Conservation (phyloP, 1,140 invertebrate species). For the Gerris buenoi region DNA sequence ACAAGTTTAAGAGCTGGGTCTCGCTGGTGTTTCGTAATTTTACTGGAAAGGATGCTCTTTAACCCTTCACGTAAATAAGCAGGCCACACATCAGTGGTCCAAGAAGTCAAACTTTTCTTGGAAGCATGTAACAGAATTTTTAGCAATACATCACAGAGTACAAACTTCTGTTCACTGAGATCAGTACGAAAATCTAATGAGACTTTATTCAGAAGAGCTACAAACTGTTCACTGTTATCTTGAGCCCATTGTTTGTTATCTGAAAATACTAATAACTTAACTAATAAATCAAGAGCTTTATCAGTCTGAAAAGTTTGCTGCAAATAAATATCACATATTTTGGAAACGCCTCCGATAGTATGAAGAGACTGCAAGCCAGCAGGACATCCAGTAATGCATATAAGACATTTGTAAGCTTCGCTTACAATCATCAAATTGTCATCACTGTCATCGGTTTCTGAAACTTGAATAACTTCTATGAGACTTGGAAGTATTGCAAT, state of each 20-base stretch:
- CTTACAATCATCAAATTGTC: slow-evolving; percentile 75
- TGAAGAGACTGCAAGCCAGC: slow-evolving; percentile 59
- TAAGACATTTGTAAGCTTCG: slow-evolving; percentile 70
- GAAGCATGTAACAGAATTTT: slow-evolving; percentile 50
- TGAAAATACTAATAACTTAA: slow-evolving; percentile 48
- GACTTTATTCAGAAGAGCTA: slow-evolving; percentile 67
- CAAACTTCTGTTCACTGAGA: slow-evolving; percentile 72
- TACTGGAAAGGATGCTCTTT: slow-evolving; percentile 65
- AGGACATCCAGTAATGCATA: slow-evolving; percentile 53
- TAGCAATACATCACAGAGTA: slow-evolving; percentile 58
- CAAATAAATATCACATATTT: slow-evolving; percentile 69
- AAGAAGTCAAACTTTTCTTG: not conserved
- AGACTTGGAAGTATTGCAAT: slow-evolving; percentile 62
- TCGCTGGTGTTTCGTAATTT: slow-evolving; percentile 70
- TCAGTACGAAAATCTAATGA: slow-evolving; percentile 73
- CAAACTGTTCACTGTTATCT: slow-evolving; percentile 51
- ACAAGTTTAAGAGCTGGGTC: slow-evolving; percentile 73
- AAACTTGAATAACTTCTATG: slow-evolving; percentile 61
- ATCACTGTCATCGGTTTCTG: slow-evolving; percentile 51
- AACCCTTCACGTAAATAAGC: slow-evolving; percentile 59
- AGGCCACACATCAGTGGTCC: slow-evolving; percentile 45
- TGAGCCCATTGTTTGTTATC: slow-evolving; percentile 55
- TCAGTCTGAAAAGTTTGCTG: slow-evolving; percentile 74
- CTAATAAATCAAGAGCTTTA: slow-evolving; percentile 62
- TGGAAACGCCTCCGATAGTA: slow-evolving; percentile 55